Percentiles rank a stretch among this genome's conserved stretches.
phyloP scores from a whole-genome alignment of 1,140 invertebrate species.

The Geopemphigus sp. region DNA sequence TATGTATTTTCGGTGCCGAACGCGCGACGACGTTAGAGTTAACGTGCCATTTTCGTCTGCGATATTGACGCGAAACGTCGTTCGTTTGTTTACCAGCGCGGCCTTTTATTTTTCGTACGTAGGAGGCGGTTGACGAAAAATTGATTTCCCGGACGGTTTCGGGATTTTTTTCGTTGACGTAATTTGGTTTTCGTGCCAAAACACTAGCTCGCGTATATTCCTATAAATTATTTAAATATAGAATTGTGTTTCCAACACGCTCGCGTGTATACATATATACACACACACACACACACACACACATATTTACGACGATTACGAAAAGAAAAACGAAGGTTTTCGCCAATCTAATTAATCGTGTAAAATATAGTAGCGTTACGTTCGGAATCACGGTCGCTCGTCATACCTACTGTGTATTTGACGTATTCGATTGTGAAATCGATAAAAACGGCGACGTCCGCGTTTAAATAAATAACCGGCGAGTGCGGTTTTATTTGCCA shows the following conservation, averaged over 20 bases:
- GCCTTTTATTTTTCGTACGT: too few species aligned
- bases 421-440: background rate
- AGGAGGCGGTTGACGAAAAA: slow-evolving; percentile 4
- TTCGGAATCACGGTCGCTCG: background rate
- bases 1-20: too few species aligned
- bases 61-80: too few species aligned
- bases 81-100: too few species aligned
- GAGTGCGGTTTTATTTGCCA: background rate
- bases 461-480: background rate
- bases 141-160: background rate
- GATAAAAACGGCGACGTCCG: background rate
- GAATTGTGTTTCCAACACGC: background rate
- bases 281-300: too few species aligned
- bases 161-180: background rate
- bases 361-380: background rate
- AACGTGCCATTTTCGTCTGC: too few species aligned
- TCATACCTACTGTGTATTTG: background rate
- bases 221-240: slow-evolving; percentile 26
- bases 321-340: slow-evolving; percentile 2
- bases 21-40: too few species aligned
- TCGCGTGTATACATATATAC: too few species aligned
- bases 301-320: background rate
- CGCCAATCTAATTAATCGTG: background rate
- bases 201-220: background rate
- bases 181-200: slow-evolving; percentile 8